Percentiles rank a stretch among this genome's conserved stretches.
phyloP scores from a whole-genome alignment of 2,888 invertebrate genomes.

The Chrysina gloriosa region DNA sequence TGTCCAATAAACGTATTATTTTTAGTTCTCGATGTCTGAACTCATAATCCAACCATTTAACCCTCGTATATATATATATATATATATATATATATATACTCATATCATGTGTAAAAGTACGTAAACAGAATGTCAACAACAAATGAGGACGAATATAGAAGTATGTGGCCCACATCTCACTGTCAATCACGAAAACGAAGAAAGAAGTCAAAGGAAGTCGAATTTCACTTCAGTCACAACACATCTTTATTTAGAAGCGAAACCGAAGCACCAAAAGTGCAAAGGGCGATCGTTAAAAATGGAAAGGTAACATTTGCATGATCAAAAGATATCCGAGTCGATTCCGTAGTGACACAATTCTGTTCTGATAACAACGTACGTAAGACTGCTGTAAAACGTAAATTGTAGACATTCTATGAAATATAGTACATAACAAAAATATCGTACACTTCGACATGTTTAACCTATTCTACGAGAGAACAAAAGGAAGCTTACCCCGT shows the following conservation, averaged over 20 bases:
- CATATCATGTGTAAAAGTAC: not conserved
- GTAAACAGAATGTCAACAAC: too few species aligned
- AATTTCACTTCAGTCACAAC: not conserved
- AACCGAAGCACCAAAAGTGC: not conserved
- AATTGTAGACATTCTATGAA: not conserved
- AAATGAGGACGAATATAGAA: too few species aligned
- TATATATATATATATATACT: not conserved
- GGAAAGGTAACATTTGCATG: too few species aligned
- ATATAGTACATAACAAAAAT: not conserved
- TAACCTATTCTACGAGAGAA: not conserved
- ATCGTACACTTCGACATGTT: not conserved
- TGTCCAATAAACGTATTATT: not conserved
- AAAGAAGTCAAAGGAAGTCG: not conserved
- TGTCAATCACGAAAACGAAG: not conserved
- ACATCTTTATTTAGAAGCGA: not conserved
- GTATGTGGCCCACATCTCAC: not conserved
- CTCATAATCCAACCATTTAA: too few species aligned
- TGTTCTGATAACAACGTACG: too few species aligned
- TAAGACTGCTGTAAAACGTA: too few species aligned
- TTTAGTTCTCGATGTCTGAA: not conserved
- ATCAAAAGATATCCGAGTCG: too few species aligned
- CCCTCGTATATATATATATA: not conserved
- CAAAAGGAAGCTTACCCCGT: conserved; percentile 74
- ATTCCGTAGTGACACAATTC: too few species aligned
- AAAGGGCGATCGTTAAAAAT: not conserved